A percentile compares a stretch with the other conserved stretches of the same genome.
Evolutionary conservation across 2,888 invertebrate genomes (phyloP).

Genomic region (Pristionchus maxplancki): DNA sequence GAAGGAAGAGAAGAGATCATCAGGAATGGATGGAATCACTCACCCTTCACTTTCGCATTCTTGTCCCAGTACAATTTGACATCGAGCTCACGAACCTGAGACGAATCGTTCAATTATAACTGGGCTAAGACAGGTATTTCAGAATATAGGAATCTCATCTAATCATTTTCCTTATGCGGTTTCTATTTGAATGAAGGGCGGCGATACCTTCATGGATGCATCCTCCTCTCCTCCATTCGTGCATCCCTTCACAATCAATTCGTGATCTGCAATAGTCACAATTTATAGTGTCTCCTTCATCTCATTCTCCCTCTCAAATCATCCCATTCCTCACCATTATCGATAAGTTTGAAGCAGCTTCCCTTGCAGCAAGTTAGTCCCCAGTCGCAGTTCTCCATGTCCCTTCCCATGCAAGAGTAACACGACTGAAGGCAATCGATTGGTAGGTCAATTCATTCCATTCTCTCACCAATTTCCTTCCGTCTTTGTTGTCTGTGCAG

Average conservation of each 20-base stretch:
- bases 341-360: conserved; percentile 70
- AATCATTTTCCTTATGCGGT: no score
- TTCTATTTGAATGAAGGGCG: no score
- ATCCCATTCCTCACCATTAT: conserved; percentile 65
- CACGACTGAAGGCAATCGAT: conserved; percentile 42
- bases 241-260: conserved; percentile 70
- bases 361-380: conserved; percentile 71
- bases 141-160: no score
- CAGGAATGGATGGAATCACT: conserved; percentile 32
- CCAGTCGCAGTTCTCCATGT: conserved; percentile 67
- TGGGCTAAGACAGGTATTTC: no score
- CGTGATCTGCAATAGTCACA: conserved; percentile 52
- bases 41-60: conserved; percentile 66
- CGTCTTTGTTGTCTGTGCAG: conserved; percentile 58
- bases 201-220: conserved; percentile 67
- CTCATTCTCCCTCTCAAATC: background rate
- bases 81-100: conserved; percentile 60
- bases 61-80: conserved; percentile 68
- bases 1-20: conserved; percentile 49
- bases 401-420: conserved; percentile 67
- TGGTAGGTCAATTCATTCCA: background rate
- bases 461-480: conserved; percentile 48
- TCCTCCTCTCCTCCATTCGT: conserved; percentile 66
- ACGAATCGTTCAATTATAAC: no score
- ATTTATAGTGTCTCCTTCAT: background rate